These are phyloP conservation scores for Sanderia malayensis DNA, from an alignment of 30 jellyfish, hydroid and myxozoan species.

Conservation along the genomic window DNA sequence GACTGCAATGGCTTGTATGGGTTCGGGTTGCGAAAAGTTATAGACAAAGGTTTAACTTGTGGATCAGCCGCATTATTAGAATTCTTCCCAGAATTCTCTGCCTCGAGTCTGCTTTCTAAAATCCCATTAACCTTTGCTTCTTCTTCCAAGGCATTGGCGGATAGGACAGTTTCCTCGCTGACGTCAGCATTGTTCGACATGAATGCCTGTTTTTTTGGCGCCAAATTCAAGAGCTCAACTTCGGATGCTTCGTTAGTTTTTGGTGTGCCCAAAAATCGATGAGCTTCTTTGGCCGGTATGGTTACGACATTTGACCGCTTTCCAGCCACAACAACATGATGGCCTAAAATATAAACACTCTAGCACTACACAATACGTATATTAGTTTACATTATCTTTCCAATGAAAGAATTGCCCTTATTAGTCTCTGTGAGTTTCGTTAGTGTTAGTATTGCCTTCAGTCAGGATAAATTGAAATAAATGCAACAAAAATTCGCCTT, in stretches of 20 bases:
- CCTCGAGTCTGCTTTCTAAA: no score
- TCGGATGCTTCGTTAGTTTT: conserved; percentile 23
- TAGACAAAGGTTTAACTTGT: no score
- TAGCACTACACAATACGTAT: no score
- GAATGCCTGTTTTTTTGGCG: conserved; percentile 7
- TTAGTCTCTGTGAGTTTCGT: no score
- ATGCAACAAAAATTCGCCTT: no score
- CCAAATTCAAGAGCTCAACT: conserved; percentile 8
- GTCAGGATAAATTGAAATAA: no score
- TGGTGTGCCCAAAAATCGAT: conserved; percentile 29
- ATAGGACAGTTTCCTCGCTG: conserved; percentile 25
- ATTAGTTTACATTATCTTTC: no score
- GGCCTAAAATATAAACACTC: conserved; percentile 31
- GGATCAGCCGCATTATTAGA: not conserved
- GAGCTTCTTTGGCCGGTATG: conserved; percentile 43
- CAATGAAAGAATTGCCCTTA: no score
- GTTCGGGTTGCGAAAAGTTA: conserved; percentile 1
- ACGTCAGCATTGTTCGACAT: not conserved
- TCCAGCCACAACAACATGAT: conserved; percentile 1
- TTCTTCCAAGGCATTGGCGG: conserved; percentile 37
- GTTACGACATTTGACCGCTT: no score
- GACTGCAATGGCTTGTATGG: not conserved
- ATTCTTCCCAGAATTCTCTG: not conserved
- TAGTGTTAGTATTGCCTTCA: no score
- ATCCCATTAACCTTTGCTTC: conserved; percentile 10